Evolutionary conservation across 2,888 invertebrate species (phyloP).

Genomic region (Boloria selene): DNA sequence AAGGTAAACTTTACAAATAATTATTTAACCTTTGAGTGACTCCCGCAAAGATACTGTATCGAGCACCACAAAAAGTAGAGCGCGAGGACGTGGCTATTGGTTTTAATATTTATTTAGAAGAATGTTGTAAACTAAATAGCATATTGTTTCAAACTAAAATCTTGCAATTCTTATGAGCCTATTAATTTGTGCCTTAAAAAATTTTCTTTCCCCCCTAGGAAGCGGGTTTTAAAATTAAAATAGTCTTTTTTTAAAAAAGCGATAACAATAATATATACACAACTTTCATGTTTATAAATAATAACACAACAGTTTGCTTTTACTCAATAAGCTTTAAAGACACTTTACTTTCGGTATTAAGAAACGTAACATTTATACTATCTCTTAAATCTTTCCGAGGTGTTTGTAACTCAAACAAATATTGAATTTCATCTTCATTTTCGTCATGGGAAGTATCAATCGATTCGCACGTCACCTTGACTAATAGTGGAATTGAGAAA

Average conservation of each 20-base stretch:
- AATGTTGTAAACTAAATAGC: too few relatives aligned
- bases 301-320: too few relatives aligned
- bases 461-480: constrained; percentile 32
- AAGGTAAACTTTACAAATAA: constrained; percentile 25
- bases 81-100: not conserved
- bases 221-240: too few relatives aligned
- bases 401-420: constrained; percentile 24
- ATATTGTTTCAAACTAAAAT: too few relatives aligned
- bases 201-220: too few relatives aligned
- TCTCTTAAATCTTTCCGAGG: constrained; percentile 4
- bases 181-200: too few relatives aligned
- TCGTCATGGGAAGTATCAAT: constrained; percentile 34
- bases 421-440: constrained; percentile 27
- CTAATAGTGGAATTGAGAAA: constrained; percentile 28
- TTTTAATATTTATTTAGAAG: not conserved
- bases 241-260: too few relatives aligned
- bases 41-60: constrained; percentile 55
- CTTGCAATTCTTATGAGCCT: too few relatives aligned
- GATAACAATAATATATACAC: too few relatives aligned
- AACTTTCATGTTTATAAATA: too few relatives aligned
- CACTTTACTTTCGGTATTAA: too few relatives aligned
- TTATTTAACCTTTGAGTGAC: constrained; percentile 39
- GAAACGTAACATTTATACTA: not conserved
- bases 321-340: too few relatives aligned
- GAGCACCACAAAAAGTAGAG: not conserved